A percentile compares a stretch with the other conserved stretches of the same genome.
Evolutionary conservation across 2,113 vertebrate genomes (phyloP).

Genomic region (Phyllostomus hastatus): DNA sequence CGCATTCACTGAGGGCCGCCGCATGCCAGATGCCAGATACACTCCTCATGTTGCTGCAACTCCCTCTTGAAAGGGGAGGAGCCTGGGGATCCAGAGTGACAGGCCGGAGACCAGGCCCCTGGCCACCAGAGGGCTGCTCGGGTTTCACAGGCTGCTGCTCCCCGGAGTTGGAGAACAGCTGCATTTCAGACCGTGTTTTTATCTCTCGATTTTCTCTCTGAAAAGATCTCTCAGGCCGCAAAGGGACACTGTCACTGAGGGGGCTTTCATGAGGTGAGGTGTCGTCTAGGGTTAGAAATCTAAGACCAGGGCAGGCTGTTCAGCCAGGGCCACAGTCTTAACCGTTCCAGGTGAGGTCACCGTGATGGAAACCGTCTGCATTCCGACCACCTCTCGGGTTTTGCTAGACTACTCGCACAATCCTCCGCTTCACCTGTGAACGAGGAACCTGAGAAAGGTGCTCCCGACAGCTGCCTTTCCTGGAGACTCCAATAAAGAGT

Average conservation of each 20-base stretch:
- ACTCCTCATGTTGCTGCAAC: not conserved
- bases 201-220: not conserved
- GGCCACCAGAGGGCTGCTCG: not conserved
- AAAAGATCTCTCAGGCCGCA: not conserved
- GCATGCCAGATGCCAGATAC: not conserved
- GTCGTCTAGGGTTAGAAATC: not conserved
- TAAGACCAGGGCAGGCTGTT: not conserved
- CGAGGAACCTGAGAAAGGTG: not conserved
- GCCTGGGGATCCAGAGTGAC: not conserved
- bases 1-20: conserved; percentile 17
- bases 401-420: not conserved
- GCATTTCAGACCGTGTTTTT: not conserved
- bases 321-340: not conserved
- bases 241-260: not conserved
- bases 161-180: not conserved
- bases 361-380: not conserved
- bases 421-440: not conserved
- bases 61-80: not conserved
- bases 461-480: not conserved
- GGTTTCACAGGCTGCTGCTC: not conserved
- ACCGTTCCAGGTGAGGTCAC: not conserved
- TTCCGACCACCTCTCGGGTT: not conserved
- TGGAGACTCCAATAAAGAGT: not conserved
- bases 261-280: not conserved
- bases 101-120: not conserved